phyloP scores from a whole-genome alignment of 2,113 vertebrate genomes.

The Microcebus griseorufus region DNA sequence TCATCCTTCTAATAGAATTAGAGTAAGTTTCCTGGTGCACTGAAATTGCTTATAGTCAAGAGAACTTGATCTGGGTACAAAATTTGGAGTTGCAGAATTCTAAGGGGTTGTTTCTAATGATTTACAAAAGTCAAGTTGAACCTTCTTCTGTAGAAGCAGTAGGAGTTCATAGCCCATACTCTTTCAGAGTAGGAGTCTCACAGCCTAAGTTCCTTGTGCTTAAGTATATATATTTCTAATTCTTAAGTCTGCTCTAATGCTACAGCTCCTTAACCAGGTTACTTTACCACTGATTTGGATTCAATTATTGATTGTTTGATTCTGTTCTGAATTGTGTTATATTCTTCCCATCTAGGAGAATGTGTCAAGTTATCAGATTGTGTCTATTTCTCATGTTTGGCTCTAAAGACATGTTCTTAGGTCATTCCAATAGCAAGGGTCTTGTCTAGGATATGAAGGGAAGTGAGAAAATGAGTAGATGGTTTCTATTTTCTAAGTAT shows the following conservation, averaged over 20 bases:
- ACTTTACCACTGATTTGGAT: not conserved
- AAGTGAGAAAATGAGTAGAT: not conserved
- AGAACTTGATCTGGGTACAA: not conserved
- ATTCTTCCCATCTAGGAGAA: not conserved
- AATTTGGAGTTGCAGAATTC: not conserved
- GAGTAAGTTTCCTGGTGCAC: not conserved
- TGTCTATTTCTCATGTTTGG: not conserved
- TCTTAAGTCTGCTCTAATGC: not conserved
- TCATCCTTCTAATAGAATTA: not conserved
- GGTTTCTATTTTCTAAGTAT: not conserved
- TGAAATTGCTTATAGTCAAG: not conserved
- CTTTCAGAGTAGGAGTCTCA: not conserved
- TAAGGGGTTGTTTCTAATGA: not conserved
- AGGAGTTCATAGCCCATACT: not conserved
- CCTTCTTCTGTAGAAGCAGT: not conserved
- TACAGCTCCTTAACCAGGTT: not conserved
- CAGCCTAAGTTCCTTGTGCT: not conserved
- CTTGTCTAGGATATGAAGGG: not conserved
- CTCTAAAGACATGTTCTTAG: not conserved
- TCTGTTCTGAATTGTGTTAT: not conserved
- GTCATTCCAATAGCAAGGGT: not conserved
- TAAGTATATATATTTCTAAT: not conserved
- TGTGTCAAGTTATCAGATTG: not conserved
- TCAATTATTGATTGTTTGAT: not conserved
- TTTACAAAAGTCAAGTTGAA: not conserved